Conservation (phyloP, 2,797 vertebrate species). For the Enteromius unitaeniatus region DNA sequence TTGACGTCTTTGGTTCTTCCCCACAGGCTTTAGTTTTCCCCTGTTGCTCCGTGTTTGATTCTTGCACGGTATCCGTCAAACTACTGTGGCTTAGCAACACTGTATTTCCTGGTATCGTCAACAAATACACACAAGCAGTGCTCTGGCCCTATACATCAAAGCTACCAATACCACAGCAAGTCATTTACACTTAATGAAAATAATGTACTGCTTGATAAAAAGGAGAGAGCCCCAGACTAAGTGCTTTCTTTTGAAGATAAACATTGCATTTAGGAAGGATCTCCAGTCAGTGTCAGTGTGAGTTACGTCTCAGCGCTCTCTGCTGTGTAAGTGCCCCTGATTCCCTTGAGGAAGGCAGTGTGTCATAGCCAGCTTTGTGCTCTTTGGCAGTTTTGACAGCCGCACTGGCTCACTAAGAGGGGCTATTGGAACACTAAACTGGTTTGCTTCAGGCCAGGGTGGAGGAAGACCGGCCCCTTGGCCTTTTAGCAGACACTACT, state of each 20-base stretch:
- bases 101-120: slow-evolving; percentile 32
- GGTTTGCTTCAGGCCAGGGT: slow-evolving; percentile 6
- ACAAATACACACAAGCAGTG: slow-evolving; percentile 36
- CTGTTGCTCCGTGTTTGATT: slow-evolving; percentile 36
- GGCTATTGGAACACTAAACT: slow-evolving; percentile 9
- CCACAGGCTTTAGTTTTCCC: slow-evolving; percentile 43
- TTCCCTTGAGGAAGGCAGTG: slow-evolving; percentile 42
- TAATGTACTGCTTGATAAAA: slow-evolving; percentile 29
- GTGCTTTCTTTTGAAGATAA: slow-evolving; percentile 65
- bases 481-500: slow-evolving; percentile 55
- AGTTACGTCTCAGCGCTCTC: slow-evolving; percentile 53
- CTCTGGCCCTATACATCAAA: slow-evolving; percentile 14
- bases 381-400: slow-evolving; percentile 44
- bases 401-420: slow-evolving; percentile 38
- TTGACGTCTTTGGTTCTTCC: slow-evolving; percentile 37
- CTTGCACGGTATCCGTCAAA: slow-evolving; percentile 32
- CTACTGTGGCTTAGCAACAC: slow-evolving; percentile 46
- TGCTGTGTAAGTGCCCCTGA: slow-evolving; percentile 49
- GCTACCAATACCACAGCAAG: slow-evolving; percentile 7
- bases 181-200: slow-evolving; percentile 20
- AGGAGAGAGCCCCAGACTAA: slow-evolving; percentile 59
- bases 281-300: slow-evolving; percentile 67
- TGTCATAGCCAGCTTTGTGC: slow-evolving; percentile 49
- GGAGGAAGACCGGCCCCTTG: slow-evolving; percentile 41
- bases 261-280: slow-evolving; percentile 64